A percentile compares a stretch with the other conserved stretches of the same genome.
phyloP scores from a whole-genome alignment of 1,140 invertebrate genomes.

The Hydropsyche tenuis region DNA sequence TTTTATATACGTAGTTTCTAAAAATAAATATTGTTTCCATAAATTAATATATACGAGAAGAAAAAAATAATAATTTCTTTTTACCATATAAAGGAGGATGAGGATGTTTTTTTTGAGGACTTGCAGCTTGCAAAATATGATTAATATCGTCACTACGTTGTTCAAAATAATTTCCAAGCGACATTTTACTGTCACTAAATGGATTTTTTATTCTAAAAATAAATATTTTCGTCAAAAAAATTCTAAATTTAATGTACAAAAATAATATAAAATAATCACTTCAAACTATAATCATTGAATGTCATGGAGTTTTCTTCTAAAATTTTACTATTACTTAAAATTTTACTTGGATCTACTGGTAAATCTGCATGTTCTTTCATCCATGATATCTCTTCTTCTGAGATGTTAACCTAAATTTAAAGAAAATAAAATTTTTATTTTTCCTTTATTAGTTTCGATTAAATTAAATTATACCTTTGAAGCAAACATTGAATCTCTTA shows the following conservation, averaged over 20 bases:
- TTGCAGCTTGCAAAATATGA: conserved; percentile 37
- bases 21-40: not conserved
- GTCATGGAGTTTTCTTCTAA: conserved; percentile 10
- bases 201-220: conserved; percentile 27
- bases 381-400: conserved; percentile 44
- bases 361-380: conserved; percentile 45
- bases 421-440: conserved; percentile 28
- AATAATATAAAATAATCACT: not conserved
- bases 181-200: conserved; percentile 39
- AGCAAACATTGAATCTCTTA: conserved; percentile 46
- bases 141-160: conserved; percentile 36
- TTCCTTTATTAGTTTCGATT: too few relatives aligned
- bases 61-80: conserved; percentile 10
- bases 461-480: conserved; percentile 32
- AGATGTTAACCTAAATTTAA: conserved; percentile 38
- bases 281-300: not conserved
- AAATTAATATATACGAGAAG: not conserved
- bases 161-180: conserved; percentile 46
- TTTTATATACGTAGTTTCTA: conserved; percentile 18
- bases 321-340: conserved; percentile 24
- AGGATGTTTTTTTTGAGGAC: conserved; percentile 41
- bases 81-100: conserved; percentile 2
- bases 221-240: conserved; percentile 18
- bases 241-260: conserved; percentile 1
- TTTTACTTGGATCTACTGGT: conserved; percentile 34